Base-by-base conservation (phyloP, 2,888 invertebrate genomes). In the Lepetodrilus schrolli region DNA sequence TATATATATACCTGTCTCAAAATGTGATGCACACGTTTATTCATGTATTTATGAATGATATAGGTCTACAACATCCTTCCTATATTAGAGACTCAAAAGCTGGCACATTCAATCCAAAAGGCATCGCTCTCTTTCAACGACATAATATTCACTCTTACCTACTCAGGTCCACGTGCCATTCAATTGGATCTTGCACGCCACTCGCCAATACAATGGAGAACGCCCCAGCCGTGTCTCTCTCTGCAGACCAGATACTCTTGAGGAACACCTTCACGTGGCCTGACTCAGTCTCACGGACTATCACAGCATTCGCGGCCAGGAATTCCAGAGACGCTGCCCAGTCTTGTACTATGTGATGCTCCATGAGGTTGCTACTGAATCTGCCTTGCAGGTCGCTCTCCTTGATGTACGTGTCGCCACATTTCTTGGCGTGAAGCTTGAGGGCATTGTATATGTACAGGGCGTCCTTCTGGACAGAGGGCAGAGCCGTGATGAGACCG, bases 371-470 rank as follows among this genome's bases (percentile, higher is more conserved):
- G 10, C 30, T 21, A 4, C 36, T 26, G n/a, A n/a, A n/a, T 20
- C 21, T 23, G 20, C 34, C 10, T 10, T 48, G 17, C 30, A 81
- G 70, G 13, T 65, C 66, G 1, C 17, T 23, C 10, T 75, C 49
- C 3, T 48, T 21, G 8, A 78, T 73, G 72, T 74, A 84, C 23
- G 86, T 87, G 75, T 88, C 85, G 0, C 88, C 87, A 23, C 80
- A 51, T 17, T 78, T 72, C 20, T 75, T 78, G 4, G 84, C 83
- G 17, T 84, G 80, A 4, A 69, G 71, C 74, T 88, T 88, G 20
- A 88, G 77, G n/a, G 78, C 83, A 68, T 85, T 84, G 37, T 88
- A 88, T 21, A 88, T 83, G 47, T 81, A 68, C 10, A 88, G 75
- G n/a, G 85, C 85, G 71, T 88, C 87, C 65, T 77, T 79, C 23